These are phyloP conservation scores for Myotis myotis DNA, from an alignment of 2,797 vertebrate species.

Conservation along the genomic window DNA sequence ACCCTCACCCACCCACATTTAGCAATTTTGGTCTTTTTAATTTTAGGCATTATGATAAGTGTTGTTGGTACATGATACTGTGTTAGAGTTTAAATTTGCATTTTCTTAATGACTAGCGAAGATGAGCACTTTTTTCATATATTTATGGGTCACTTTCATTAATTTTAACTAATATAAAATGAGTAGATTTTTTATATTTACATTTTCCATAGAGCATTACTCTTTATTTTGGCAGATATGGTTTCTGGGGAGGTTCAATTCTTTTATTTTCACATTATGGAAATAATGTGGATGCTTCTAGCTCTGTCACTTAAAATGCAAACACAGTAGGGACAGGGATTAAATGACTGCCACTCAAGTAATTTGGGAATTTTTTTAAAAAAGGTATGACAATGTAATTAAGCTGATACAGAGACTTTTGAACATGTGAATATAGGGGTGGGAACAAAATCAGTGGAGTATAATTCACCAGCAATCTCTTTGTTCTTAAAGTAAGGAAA, in stretches of 20 bases:
- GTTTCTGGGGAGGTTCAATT: background rate
- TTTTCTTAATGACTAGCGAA: background rate
- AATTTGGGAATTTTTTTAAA: background rate
- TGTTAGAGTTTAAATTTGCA: background rate
- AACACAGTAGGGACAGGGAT: background rate
- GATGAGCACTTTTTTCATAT: background rate
- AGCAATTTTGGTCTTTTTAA: background rate
- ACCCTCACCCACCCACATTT: background rate
- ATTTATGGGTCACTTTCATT: background rate
- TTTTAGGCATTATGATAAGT: slow-evolving; percentile 2
- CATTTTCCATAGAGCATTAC: background rate
- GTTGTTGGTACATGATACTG: background rate
- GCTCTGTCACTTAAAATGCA: slow-evolving; percentile 5
- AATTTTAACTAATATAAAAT: background rate
- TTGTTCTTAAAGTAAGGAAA: background rate
- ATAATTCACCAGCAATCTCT: background rate
- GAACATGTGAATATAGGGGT: background rate
- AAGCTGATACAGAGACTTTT: slow-evolving; percentile 7
- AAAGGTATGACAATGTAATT: background rate
- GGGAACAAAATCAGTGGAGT: background rate
- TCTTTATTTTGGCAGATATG: background rate
- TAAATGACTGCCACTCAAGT: background rate
- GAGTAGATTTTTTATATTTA: background rate
- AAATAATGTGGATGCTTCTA: background rate
- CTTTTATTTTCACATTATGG: slow-evolving; percentile 25